Evolutionary conservation across 92 coral and sea anemone species (phyloP), one percentile per base, ranked within the genome.

Genomic region (Anthopleura xanthogrammica): DNA sequence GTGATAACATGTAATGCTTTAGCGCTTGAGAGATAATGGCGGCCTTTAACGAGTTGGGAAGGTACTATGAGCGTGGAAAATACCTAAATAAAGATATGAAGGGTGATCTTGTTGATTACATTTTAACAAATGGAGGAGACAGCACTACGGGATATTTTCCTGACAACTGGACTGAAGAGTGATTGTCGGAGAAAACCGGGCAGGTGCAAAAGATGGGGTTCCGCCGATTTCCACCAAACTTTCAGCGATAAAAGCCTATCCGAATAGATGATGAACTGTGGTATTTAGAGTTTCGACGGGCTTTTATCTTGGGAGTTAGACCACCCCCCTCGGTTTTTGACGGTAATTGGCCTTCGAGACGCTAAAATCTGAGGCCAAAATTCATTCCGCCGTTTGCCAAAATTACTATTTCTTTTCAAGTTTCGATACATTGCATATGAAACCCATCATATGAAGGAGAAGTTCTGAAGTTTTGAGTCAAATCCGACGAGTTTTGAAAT

Each of bases 71-170:
- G 36, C 36, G 36, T 29, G 36, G 36, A 29, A 29, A 29, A 29
- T 29, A 1, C 36, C 36, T 29, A 29, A 29, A 29, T 29, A 29
- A 41, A 82, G 80, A 85, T 55, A 85, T 79, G 42, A 79, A 75
- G 20, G 79, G 83, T n/a, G 66, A 77, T 24, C 65, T 77, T 29
- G 72, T 87, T 83, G 87, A 87, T 73, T 60, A 60, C 41, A 87
- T 87, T 78, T 80, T 87, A 24, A 66, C 46, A 60, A 70, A 19
- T 77, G 90, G 90, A 7, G 90, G 86, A 41, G 86, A 82, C 83
- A 66, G 82, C 72, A 16, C 50, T 20, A 71, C 90, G 72, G 90
- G 83, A 17, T 60, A 82, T 68, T 87, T 87, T 78, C 90, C 87
- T 50, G 90, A 79, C 36, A 55, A 76, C 77, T 82, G 86, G 83